A percentile compares a stretch with the other conserved stretches of the same genome.
These are phyloP conservation scores for Valencia hispanica DNA, from an alignment of 2,797 vertebrate species.

Conservation along the genomic window DNA sequence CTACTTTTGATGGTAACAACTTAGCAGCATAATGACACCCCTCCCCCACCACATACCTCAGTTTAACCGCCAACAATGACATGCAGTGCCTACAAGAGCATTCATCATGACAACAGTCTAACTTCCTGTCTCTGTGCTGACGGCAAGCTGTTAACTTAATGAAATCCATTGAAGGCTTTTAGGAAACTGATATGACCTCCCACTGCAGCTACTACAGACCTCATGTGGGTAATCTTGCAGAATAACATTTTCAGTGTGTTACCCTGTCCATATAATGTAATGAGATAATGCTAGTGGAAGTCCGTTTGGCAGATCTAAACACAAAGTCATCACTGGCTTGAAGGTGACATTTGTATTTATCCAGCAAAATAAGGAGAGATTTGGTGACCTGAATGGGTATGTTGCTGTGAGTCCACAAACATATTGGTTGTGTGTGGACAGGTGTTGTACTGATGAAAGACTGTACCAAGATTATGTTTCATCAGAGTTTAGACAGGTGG, in stretches of 20 bases:
- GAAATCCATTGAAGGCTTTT: conserved; percentile 77
- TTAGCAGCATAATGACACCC: not conserved
- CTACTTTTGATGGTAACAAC: conserved; percentile 8
- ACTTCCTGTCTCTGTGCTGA: conserved; percentile 80
- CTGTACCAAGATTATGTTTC: not conserved
- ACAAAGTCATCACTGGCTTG: not conserved
- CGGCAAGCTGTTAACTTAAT: conserved; percentile 84
- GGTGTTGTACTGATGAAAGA: not conserved
- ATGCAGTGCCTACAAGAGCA: conserved; percentile 73
- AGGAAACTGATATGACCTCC: conserved; percentile 80
- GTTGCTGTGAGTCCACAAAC: not conserved
- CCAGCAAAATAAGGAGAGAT: not conserved
- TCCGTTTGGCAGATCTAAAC: conserved; percentile 18
- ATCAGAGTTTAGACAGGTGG: not conserved
- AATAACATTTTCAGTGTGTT: conserved; percentile 59
- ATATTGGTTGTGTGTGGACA: not conserved
- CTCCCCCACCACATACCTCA: conserved; percentile 35
- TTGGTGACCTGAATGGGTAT: not conserved
- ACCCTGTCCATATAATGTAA: conserved; percentile 63
- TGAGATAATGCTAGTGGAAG: conserved; percentile 24
- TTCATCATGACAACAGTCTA: conserved; percentile 82
- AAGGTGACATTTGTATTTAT: not conserved
- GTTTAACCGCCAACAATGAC: conserved; percentile 68
- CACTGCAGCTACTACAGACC: conserved; percentile 67
- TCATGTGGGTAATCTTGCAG: conserved; percentile 74